Evolutionary conservation across 2,888 invertebrate species (phyloP).

Genomic region (Cheilosia pagana): DNA sequence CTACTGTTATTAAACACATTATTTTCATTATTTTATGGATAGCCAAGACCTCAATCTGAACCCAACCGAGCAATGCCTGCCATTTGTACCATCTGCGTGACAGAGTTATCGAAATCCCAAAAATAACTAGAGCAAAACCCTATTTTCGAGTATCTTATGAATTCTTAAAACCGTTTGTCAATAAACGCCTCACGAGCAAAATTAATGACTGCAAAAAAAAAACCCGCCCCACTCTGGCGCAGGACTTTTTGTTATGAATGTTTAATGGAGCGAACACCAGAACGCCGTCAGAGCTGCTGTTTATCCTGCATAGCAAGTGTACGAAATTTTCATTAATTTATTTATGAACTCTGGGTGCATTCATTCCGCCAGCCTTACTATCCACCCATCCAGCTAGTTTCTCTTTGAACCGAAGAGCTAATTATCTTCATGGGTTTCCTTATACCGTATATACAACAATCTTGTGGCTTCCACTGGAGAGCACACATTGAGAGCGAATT

Average conservation of each 20-base stretch:
- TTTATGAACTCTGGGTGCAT: constrained; percentile 66
- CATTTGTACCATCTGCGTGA: constrained; percentile 42
- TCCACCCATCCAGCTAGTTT: constrained; percentile 9
- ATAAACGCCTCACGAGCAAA: constrained; percentile 64
- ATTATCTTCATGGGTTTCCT: constrained; percentile 66
- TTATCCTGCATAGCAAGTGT: constrained; percentile 51
- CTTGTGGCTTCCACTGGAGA: constrained; percentile 35
- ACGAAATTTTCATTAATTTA: constrained; percentile 66
- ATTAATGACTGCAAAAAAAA: constrained; percentile 62
- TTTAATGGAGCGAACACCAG: constrained; percentile 55
- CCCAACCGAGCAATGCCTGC: constrained; percentile 18
- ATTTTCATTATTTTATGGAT: constrained; percentile 42
- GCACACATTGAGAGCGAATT: constrained; percentile 46
- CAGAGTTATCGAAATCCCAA: constrained; percentile 7
- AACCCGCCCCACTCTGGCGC: not conserved
- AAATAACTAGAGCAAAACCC: constrained; percentile 29
- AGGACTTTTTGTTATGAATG: constrained; percentile 59
- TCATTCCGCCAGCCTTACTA: constrained; percentile 13
- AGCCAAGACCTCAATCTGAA: constrained; percentile 5
- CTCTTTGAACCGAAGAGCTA: constrained; percentile 62
- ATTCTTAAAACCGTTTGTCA: constrained; percentile 70
- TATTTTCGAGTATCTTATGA: constrained; percentile 55
- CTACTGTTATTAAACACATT: constrained; percentile 31
- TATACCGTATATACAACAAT: constrained; percentile 42
- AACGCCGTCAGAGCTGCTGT: constrained; percentile 30